Evolutionary conservation across 2,113 vertebrate species (phyloP).

Genomic region (human): GRCh38 chr4:176906001-176906500

Average conservation of each 20-base stretch:
- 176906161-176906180: background rate
- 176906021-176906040: background rate
- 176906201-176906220: background rate
- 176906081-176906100: background rate
- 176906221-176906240: background rate
- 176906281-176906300: background rate
- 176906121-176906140: background rate
- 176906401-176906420: background rate
- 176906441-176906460: background rate
- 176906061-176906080: background rate
- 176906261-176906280: background rate
- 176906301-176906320: background rate
- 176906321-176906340: background rate
- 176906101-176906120: background rate
- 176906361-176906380: constrained; percentile 41
- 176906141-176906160: background rate
- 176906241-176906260: background rate
- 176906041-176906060: background rate
- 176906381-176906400: background rate
- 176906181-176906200: background rate
- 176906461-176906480: background rate
- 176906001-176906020: background rate
- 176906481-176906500: background rate
- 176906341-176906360: background rate
- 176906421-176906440: background rate